Conservation (phyloP, 2,113 vertebrate species). For the Epinephelus lanceolatus region DNA sequence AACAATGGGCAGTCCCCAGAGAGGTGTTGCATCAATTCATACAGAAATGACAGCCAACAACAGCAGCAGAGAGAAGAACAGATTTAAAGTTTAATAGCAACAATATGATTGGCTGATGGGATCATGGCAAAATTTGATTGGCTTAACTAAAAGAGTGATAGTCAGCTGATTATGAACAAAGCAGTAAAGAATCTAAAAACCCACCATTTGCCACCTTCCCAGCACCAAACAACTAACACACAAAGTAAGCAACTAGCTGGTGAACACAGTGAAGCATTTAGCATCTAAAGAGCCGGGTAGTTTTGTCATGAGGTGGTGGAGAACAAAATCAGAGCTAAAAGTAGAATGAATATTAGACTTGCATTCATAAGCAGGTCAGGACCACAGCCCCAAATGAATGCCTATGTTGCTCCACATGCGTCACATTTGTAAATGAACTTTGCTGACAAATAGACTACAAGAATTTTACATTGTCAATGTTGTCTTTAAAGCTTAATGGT, state of each 20-base stretch:
- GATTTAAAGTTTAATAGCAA: too few relatives aligned
- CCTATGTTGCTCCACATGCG: neutral
- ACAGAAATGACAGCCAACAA: too few relatives aligned
- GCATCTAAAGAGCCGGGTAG: neutral
- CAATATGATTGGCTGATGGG: too few relatives aligned
- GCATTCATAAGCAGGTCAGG: neutral
- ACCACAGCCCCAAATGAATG: neutral
- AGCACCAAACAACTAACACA: neutral
- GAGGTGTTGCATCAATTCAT: too few relatives aligned
- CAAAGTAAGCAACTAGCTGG: neutral
- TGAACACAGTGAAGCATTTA: neutral
- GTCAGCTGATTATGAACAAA: too few relatives aligned
- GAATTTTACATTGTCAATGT: neutral
- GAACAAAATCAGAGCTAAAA: neutral
- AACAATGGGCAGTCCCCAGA: too few relatives aligned
- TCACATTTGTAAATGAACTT: too few relatives aligned
- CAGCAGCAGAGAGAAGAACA: too few relatives aligned
- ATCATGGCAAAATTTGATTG: too few relatives aligned
- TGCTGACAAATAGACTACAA: neutral
- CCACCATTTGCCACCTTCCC: neutral
- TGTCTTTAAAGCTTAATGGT: neutral
- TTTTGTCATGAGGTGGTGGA: neutral
- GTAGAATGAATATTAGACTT: neutral
- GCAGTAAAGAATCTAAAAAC: neutral
- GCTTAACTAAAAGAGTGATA: too few relatives aligned